A percentile compares a stretch with the other conserved stretches of the same genome.
phyloP scores from a whole-genome alignment of 2,888 invertebrate species.

The Cephalotes varians region DNA sequence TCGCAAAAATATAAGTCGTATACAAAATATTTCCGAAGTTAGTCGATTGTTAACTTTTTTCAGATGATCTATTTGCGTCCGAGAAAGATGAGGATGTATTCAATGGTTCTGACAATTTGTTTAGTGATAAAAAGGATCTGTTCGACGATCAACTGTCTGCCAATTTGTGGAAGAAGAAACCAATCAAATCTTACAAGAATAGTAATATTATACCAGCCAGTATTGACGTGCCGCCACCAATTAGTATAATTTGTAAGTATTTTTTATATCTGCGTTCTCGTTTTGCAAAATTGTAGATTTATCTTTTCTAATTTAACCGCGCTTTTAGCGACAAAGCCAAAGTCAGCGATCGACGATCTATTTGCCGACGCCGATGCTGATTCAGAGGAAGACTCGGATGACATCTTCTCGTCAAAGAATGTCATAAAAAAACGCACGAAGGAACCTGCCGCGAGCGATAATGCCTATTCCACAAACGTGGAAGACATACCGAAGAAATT shows the following conservation, averaged over 20 bases:
- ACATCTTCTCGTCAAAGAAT: conserved; percentile 81
- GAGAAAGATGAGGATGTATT: conserved; percentile 76
- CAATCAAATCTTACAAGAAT: conserved; percentile 75
- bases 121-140: conserved; percentile 74
- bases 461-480: conserved; percentile 22
- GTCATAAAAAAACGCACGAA: conserved; percentile 70
- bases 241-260: conserved; percentile 79
- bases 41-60: conserved; percentile 40
- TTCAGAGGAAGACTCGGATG: conserved; percentile 84
- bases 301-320: not conserved
- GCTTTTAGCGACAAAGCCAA: conserved; percentile 80
- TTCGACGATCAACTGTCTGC: conserved; percentile 78
- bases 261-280: not conserved
- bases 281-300: not conserved
- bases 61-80: conserved; percentile 80
- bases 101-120: conserved; percentile 77
- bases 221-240: conserved; percentile 84
- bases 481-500: conserved; percentile 60
- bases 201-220: conserved; percentile 82
- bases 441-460: conserved; percentile 51
- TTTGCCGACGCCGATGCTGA: conserved; percentile 83
- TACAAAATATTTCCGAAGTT: not conserved
- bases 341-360: conserved; percentile 84
- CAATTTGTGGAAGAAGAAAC: conserved; percentile 78
- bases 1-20: not conserved